Conservation (phyloP, 2,888 invertebrate genomes). For the Periphyllus acericola region DNA sequence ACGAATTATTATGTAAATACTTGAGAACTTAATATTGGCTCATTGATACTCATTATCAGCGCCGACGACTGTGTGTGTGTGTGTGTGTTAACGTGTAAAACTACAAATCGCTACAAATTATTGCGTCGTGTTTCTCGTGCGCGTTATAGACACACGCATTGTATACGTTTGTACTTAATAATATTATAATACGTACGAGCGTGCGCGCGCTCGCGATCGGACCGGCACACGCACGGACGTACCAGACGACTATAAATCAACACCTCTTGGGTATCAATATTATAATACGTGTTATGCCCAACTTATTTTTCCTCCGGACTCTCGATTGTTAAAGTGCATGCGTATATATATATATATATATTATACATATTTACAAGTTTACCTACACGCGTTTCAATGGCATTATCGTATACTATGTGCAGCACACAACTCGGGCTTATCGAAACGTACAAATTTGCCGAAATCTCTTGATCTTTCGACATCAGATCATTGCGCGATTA, state of each 20-base stretch:
- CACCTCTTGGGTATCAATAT: background rate
- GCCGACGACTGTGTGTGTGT: constrained; percentile 20
- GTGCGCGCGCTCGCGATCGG: background rate
- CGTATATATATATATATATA: too few relatives aligned
- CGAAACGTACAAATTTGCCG: constrained; percentile 20
- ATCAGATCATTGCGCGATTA: constrained; percentile 1
- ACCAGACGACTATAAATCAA: constrained; percentile 34
- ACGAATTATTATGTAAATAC: constrained; percentile 13
- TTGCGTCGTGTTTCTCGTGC: constrained; percentile 39
- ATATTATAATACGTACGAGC: background rate
- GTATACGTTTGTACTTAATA: background rate
- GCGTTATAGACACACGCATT: too few relatives aligned
- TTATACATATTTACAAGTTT: too few relatives aligned
- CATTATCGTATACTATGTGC: too few relatives aligned
- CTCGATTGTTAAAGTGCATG: too few relatives aligned
- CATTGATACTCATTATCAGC: constrained; percentile 38
- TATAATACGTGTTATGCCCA: too few relatives aligned
- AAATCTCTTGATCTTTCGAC: constrained; percentile 50
- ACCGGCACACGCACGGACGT: background rate
- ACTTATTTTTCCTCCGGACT: background rate
- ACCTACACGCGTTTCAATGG: too few relatives aligned
- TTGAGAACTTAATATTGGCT: constrained; percentile 36
- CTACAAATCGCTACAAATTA: constrained; percentile 45
- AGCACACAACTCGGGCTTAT: background rate
- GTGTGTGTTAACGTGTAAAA: background rate